Evolutionary conservation across 1,140 invertebrate genomes (phyloP), one percentile per base, ranked within the genome.

Genomic region (Pristionchus pacificus): DNA sequence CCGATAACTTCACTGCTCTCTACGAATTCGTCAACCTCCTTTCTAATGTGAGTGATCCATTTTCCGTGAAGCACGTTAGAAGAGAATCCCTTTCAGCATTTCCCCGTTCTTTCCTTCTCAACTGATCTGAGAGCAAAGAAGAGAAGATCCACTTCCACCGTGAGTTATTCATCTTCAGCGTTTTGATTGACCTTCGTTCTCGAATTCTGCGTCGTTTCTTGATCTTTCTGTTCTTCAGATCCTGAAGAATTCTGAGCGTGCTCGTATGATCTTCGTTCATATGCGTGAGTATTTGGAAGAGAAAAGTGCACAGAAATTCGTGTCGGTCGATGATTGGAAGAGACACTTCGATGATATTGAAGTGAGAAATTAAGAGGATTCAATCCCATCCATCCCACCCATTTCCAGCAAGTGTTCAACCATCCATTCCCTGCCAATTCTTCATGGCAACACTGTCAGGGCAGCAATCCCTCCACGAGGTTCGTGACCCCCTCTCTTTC

Each of bases 381-480:
- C 66, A 75, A 70, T 25, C 24, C 14, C 57, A n/a, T n/a, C 74
- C 1, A n/a, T 2, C 60, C 30, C 14, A 29, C 28, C 1, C 30
- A 13, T 29, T 69, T 77, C 65, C 49, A 77, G 71, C 61, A 75
- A 49, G 58, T 67, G 30, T 83, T 84, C 49, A 77, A 67, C 57
- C 68, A 77, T 25, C 80, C 80, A 2, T 82, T 82, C 74, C 85
- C 87, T 14, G 83, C 88, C 15, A 84, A 88, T 76, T 60, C 79
- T n/a, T 86, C 87, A 30, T 97, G 92, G 90, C 86, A 91, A 62
- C 90, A 89, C 14, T 98, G 96, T 83, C 87, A 88, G 78, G 92
- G 93, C 6, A 93, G 91, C 80, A 84, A 87, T 59, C 84, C 89
- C 1, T 85, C n/a, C n/a, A n/a, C n/a, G n/a, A n/a, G n/a, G n/a